Base-by-base conservation (phyloP, 1,140 invertebrate species). In the Scaptomyza pallida region DNA sequence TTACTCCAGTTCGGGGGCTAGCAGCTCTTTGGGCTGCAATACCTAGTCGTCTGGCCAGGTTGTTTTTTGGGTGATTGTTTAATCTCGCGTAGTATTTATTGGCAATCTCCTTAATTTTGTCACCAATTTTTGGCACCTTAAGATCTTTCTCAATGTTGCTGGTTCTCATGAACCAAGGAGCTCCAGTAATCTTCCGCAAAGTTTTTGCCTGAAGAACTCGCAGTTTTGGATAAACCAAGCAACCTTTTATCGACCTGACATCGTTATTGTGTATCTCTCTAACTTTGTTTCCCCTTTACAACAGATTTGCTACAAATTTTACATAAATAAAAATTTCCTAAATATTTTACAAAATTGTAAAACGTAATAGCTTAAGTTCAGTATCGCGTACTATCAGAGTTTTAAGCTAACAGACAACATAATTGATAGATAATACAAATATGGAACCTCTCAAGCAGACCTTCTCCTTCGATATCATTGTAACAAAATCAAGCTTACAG, bases 391-490 rank as follows among this genome's bases (percentile, higher is more conserved):
- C 26, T 19, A 44, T 45, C 12, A 1, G 19, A 45, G 21, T 21
- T 12, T 6, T n/a, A 23, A 17, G 12, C 6, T 8, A 45, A 45
- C 21, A 23, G 5, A 47, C 43, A 3, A 5, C 10, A 19, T 9
- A 12, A 13, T 16, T 15, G 23, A 26, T 26, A 40, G 2, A 21
- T 9, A 5, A 37, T n/a, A 43, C 9, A 1, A 43, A 15, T 6
- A 43, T 57, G 35, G 50, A 54, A 9, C 9, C 35, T 9, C 37
- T 56, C 16, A 44, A 56, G 17, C 76, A 79, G 6, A 16, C 4
- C 0, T 79, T 71, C 17, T 33, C 8, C 2, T 79, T 51, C 37
- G 71, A 79, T 10, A 43, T 51, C 5, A 40, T 79, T 3, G 10
- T 79, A 33, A 15, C 60, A 9, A 40, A 50, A 6, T 52, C 76